Base-by-base conservation (phyloP, 2,888 invertebrate genomes). In the Archips crataeganus region DNA sequence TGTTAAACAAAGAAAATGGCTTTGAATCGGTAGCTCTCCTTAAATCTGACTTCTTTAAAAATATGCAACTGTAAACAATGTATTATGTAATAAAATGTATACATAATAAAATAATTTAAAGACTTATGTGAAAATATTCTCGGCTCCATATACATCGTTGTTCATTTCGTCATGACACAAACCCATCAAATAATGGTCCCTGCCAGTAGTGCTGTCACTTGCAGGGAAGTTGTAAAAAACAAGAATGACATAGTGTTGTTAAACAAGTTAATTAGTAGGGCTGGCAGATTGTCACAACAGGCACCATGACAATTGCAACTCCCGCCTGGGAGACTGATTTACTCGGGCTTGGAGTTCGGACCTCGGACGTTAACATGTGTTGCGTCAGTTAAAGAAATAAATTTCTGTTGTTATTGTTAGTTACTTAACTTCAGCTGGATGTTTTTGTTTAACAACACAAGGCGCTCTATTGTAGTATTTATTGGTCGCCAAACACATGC, bases 251-350 rank as follows among this genome's bases (percentile, higher is more conserved):
- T 82, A n/a, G 81, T 87, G 85, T 87, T 87, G 87, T 88, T 85
- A 87, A 91, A 90, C 88, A 90, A 90, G 88, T 88, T 90, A 91
- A 92, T 93, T 91, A 90, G 86, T 82, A 81, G 82, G 79, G 78
- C 80, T 79, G 80, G 79, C 82, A 57, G 81, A 85, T 82, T 89
- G 87, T 89, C 87, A 89, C 88, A 90, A 88, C 87, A 87, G 84
- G 84, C 78, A 82, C 67, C 59, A 13, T 49, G 86, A 86, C 84
- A 82, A 79, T 79, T 82, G 80, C 78, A 79, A 80, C 79, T 83
- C 90, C 90, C 82, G 87, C 83, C 79, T 23, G 89, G 75, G 63
- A 61, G 67, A 39, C 39, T 73, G 63, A 64, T 69, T 73, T 69
- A 69, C 59, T 64, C 15, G 63, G 61, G 62, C 42, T n/a, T 45